Base-by-base conservation (phyloP, 53 echinoderm and acorn worm species). In the Astropecten irregularis region DNA sequence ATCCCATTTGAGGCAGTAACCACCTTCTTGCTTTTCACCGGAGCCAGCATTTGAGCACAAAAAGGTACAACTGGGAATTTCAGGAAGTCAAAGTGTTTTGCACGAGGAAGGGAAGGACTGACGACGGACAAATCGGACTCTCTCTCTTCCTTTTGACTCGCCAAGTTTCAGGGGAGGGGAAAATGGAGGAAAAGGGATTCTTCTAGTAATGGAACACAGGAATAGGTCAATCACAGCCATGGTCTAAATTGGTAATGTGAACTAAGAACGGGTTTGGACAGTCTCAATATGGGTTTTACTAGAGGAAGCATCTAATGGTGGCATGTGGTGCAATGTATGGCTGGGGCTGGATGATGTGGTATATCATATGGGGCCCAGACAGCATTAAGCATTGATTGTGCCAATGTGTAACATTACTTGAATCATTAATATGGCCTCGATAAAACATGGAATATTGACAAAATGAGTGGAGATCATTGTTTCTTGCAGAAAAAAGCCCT, bases 241-340 rank as follows among this genome's bases (percentile, higher is more conserved):
- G 28, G 76, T n/a, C 56, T 76, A 57, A 76, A 54, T 76, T 76
- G 76, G 76, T 76, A 76, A 76, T 16, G 58, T 26, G 76, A 79
- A 79, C 60, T 33, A n/a, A 21, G 7, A 30, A 30, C 46, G 27
- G 30, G 61, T 59, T 47, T 60, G 58, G 79, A 61, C 62, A 19
- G 79, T 79, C 36, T 16, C 46, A 47, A 77, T 60, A 44, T 30
- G 60, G 29, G 31, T 79, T 48, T 44, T 19, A 73, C 25, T 37
- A 38, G 22, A 55, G 39, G 25, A n/a, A n/a, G n/a, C n/a, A n/a
- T n/a, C n/a, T n/a, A n/a, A n/a, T n/a, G n/a, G n/a, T n/a, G n/a
- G n/a, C n/a, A n/a, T n/a, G n/a, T n/a, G n/a, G n/a, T n/a, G n/a
- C n/a, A n/a, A n/a, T n/a, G n/a, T n/a, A n/a, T n/a, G n/a, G n/a